Base-by-base conservation (phyloP, 2,888 invertebrate genomes). In the Eupelmus urozonus region DNA sequence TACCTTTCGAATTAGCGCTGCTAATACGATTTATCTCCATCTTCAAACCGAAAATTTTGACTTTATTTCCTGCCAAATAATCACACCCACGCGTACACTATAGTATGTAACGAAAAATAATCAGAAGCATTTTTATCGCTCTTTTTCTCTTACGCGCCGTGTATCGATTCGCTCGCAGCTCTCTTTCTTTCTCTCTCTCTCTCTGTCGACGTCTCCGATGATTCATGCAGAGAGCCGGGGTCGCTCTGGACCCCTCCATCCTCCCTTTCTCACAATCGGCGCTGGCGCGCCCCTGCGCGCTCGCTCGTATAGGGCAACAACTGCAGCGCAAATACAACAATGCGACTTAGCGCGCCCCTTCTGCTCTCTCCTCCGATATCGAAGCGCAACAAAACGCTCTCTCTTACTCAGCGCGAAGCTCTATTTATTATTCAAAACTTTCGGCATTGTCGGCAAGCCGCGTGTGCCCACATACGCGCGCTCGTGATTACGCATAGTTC, bases 301-400 rank as follows among this genome's bases (percentile, higher is more conserved):
- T 4, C 23, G 20, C 18, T 34, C 18, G 34, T 34, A 34, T 40
- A 25, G 67, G 83, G 84, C 82, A 83, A 84, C 82, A 83, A 84
- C 82, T 82, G 81, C 77, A 76, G 11, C 62, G 27, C 9, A 45
- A 60, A 51, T 29, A 84, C 84, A 86, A 87, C 87, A 88, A 88
- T 87, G 82, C 85, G 80, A 82, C 82, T 82, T 82, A 81, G 80
- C 82, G 67, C 76, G 74, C 81, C 74, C 16, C 70, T 53, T 53
- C 16, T 2, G 11, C 40, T 45, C 16, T 45, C 45, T 45, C 45
- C 13, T 16, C 16, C 16, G 20, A 23, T 55, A 45, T 57, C 40
- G 63, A n/a, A 11, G 16, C n/a, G 3, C 9, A 63, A 55, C 62
- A 27, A 75, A 75, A 49, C 49, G 59, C 23, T 49, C 29, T 13